A percentile compares a stretch with the other conserved stretches of the same genome.
phyloP scores from a whole-genome alignment of 2,113 vertebrate genomes.

The Muntiacus muntjak region DNA sequence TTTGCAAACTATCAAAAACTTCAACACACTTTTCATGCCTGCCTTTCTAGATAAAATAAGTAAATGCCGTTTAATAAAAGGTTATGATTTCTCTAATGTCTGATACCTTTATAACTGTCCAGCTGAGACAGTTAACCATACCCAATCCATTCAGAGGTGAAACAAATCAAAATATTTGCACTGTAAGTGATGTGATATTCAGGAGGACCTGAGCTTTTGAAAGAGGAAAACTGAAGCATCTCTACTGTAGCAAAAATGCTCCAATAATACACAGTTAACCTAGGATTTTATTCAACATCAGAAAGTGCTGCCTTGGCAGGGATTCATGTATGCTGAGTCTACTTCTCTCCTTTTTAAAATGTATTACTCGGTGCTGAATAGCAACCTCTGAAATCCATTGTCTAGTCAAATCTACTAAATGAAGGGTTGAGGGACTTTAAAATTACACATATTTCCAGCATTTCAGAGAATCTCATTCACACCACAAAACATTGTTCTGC shows the following conservation, averaged over 20 bases:
- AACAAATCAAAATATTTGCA: slow-evolving; percentile 36
- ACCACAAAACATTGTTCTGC: slow-evolving; percentile 46
- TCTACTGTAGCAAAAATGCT: slow-evolving; percentile 12
- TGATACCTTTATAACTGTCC: neutral
- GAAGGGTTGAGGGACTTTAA: slow-evolving; percentile 51
- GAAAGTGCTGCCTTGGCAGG: slow-evolving; percentile 44
- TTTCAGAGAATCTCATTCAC: slow-evolving; percentile 60
- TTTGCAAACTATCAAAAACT: neutral
- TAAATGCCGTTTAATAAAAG: neutral
- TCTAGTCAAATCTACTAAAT: slow-evolving; percentile 62
- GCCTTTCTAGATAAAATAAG: slow-evolving; percentile 37
- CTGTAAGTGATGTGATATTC: neutral
- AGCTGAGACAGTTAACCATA: neutral
- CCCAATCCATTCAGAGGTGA: slow-evolving; percentile 29
- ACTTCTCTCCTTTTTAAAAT: neutral
- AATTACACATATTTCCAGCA: slow-evolving; percentile 57
- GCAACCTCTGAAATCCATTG: slow-evolving; percentile 56
- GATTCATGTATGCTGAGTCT: slow-evolving; percentile 27
- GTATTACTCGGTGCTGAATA: slow-evolving; percentile 24
- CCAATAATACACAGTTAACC: slow-evolving; percentile 59
- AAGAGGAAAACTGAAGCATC: neutral
- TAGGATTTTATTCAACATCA: slow-evolving; percentile 44
- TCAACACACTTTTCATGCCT: neutral
- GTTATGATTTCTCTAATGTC: slow-evolving; percentile 25
- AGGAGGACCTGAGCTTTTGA: neutral